A percentile compares a stretch with the other conserved stretches of the same genome.
phyloP scores from a whole-genome alignment of 2,797 vertebrate genomes.

The Microchirus variegatus region DNA sequence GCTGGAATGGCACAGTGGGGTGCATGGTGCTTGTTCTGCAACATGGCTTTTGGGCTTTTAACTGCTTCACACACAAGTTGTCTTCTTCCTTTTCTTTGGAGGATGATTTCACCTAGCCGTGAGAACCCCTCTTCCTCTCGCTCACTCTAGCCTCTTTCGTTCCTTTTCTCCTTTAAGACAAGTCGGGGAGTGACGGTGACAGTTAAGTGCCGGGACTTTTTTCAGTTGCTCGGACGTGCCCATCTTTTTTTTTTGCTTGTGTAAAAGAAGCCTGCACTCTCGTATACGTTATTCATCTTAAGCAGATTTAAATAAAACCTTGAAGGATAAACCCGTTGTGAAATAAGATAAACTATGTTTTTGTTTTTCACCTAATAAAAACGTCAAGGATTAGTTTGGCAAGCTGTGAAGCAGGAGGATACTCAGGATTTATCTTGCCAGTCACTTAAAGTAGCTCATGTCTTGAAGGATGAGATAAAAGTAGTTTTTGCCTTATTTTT shows the following conservation, averaged over 20 bases:
- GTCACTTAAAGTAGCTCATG: slow-evolving; percentile 14
- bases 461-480: no score
- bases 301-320: slow-evolving; percentile 12
- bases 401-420: slow-evolving; percentile 1
- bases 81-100: slow-evolving; percentile 47
- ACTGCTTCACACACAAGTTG: slow-evolving; percentile 64
- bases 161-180: slow-evolving; percentile 1
- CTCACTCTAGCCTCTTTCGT: background rate
- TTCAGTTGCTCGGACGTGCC: background rate
- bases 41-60: slow-evolving; percentile 78
- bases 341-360: slow-evolving; percentile 22
- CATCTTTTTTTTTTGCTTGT: background rate
- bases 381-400: slow-evolving; percentile 30
- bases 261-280: background rate
- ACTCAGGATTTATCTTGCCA: slow-evolving; percentile 25
- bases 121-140: slow-evolving; percentile 27
- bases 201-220: background rate
- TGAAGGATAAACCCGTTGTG: background rate
- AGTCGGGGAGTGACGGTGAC: background rate
- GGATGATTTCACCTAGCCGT: slow-evolving; percentile 47
- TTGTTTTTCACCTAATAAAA: slow-evolving; percentile 41
- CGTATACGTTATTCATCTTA: background rate
- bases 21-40: slow-evolving; percentile 69
- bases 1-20: slow-evolving; percentile 69
- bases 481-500: no score